A percentile compares a stretch with the other conserved stretches of the same genome.
These are phyloP conservation scores for Cephus cinctus DNA, from an alignment of 1,140 invertebrate species.

Conservation along the genomic window DNA sequence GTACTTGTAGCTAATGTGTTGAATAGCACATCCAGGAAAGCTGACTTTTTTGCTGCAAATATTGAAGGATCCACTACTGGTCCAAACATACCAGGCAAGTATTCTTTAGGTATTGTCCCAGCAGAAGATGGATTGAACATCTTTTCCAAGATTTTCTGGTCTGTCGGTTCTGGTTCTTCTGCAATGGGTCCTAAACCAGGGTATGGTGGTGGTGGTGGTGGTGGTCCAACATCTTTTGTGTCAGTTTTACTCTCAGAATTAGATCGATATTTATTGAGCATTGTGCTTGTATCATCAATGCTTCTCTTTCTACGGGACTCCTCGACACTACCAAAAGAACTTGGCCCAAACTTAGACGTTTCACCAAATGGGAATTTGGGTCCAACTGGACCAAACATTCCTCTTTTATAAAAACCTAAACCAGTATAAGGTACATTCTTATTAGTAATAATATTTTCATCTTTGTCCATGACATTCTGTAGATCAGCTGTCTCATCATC, in stretches of 20 bases:
- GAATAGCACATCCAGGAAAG: conserved; percentile 44
- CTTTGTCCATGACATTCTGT: conserved; percentile 6
- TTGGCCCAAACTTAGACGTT: conserved; percentile 17
- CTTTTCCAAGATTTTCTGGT: background rate
- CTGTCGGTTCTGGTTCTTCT: conserved; percentile 28
- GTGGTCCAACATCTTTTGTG: conserved; percentile 20
- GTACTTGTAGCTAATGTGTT: conserved; percentile 39
- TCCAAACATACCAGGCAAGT: conserved; percentile 29
- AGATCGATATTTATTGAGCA: background rate
- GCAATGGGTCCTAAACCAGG: conserved; percentile 34
- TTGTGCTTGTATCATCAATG: background rate
- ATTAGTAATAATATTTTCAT: background rate
- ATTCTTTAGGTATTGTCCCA: conserved; percentile 20
- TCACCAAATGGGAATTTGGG: conserved; percentile 25
- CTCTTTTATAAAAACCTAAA: conserved; percentile 20
- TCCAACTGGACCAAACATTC: conserved; percentile 23
- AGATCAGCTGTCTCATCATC: conserved; percentile 1
- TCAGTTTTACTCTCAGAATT: background rate
- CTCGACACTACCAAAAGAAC: background rate
- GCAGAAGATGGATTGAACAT: conserved; percentile 8
- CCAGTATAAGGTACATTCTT: background rate
- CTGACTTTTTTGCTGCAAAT: conserved; percentile 41
- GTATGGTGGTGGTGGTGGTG: conserved; percentile 27
- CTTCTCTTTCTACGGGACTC: conserved; percentile 24
- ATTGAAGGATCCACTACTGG: conserved; percentile 39